Base-by-base conservation (phyloP, 2,888 invertebrate genomes). In the Scaptomyza cyrtandrae region DNA sequence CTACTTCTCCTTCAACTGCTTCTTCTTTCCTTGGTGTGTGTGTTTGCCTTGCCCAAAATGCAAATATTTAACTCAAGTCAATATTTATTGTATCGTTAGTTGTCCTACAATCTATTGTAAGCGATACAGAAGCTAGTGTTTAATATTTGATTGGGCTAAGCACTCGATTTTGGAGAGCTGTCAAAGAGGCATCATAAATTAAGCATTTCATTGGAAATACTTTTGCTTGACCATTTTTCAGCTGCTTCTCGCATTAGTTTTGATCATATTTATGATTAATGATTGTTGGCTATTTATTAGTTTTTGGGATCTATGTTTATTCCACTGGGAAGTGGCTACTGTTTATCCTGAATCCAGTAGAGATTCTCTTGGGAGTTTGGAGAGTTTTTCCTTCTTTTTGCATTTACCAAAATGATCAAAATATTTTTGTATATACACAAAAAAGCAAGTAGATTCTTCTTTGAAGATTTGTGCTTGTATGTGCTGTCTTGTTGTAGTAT, bases 121-220 rank as follows among this genome's bases (percentile, higher is more conserved):
- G 55, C 78, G 85, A 82, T 85, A 81, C 54, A 54, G 24, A 31
- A 73, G 46, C 46, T 33, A 9, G 46, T 24, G 24, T 24, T 24
- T 4, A 24, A 24, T 24, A 24, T 24, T 24, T 24, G 24, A 24
- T 24, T 24, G 24, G 24, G 24, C 24, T 24, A 3, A 24, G 3
- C 24, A 24, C 24, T 24, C 24, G 24, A 24, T 44, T 29, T 65
- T 65, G 29, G 31, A 35, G 60, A 55, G 57, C 88, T 82, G 82
- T 88, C 82, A 88, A 66, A 88, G n/a, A 88, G 59, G 55, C 49
- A 88, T 86, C 83, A 88, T 82, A 75, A 87, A 83, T 85, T 85
- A 82, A 52, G 50, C 16, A 56, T 56, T 69, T 66, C 35, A 55
- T 50, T 44, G 45, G 41, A 44, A 68, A 37, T 43, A 10, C 16